Percentiles rank a stretch among this genome's conserved stretches.
These are phyloP conservation scores for Ganaspis sp. DNA, from an alignment of 1,140 invertebrate species.

Conservation along the genomic window DNA sequence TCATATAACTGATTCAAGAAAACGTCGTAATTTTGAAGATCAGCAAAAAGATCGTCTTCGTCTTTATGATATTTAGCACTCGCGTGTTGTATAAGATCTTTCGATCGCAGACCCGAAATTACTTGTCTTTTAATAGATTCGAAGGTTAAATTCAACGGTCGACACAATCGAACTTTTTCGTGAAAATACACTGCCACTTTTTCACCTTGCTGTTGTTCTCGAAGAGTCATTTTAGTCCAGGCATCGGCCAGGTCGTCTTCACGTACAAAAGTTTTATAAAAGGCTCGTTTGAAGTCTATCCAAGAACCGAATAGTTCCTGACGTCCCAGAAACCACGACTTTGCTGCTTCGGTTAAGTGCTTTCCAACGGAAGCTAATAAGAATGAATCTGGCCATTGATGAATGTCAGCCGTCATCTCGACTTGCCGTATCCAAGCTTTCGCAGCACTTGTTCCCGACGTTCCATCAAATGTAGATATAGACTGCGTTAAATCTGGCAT, in stretches of 20 bases:
- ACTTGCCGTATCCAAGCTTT: not conserved
- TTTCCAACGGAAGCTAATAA: not conserved
- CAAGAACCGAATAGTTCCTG: slow-evolving; percentile 11
- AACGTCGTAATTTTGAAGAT: not conserved
- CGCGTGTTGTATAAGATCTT: slow-evolving; percentile 31
- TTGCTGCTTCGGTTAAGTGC: not conserved
- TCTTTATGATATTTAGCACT: not conserved
- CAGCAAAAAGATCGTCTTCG: slow-evolving; percentile 36
- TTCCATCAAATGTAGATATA: not conserved
- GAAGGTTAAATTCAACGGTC: slow-evolving; percentile 40
- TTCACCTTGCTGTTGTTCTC: slow-evolving; percentile 43
- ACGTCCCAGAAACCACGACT: not conserved
- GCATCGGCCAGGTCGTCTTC: slow-evolving; percentile 39
- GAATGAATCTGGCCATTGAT: not conserved
- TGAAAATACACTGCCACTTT: slow-evolving; percentile 48
- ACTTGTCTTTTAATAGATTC: slow-evolving; percentile 45
- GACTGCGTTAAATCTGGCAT: not conserved
- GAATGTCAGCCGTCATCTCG: not conserved
- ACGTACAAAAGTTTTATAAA: not conserved
- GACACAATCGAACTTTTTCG: slow-evolving; percentile 50
- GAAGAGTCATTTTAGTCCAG: slow-evolving; percentile 48
- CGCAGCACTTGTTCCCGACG: not conserved
- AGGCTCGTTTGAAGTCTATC: slow-evolving; percentile 19
- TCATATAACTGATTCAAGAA: slow-evolving; percentile 22
- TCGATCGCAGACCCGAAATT: slow-evolving; percentile 38